phyloP scores from a whole-genome alignment of 1,140 invertebrate species.

The Scaptomyza pallida region DNA sequence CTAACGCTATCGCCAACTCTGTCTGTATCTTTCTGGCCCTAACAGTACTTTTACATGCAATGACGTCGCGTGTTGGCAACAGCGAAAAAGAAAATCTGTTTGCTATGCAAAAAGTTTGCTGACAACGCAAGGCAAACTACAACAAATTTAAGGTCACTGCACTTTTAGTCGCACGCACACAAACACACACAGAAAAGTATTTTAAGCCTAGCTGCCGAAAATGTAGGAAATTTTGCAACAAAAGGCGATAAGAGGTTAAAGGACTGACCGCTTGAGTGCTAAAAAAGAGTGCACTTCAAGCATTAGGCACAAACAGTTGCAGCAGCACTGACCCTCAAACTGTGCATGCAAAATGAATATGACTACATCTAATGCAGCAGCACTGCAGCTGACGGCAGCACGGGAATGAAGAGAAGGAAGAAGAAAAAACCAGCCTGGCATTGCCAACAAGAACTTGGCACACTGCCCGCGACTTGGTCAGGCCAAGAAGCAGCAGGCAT shows the following conservation, averaged over 20 bases:
- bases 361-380: slow-evolving; percentile 46
- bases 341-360: slow-evolving; percentile 29
- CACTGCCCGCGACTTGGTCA: slow-evolving; percentile 35
- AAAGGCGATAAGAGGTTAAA: slow-evolving; percentile 69
- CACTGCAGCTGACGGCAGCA: slow-evolving; percentile 38
- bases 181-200: not conserved
- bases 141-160: slow-evolving; percentile 74
- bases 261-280: slow-evolving; percentile 5
- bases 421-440: slow-evolving; percentile 14
- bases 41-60: slow-evolving; percentile 65
- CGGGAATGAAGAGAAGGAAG: slow-evolving; percentile 7
- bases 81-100: slow-evolving; percentile 47
- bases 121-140: slow-evolving; percentile 17
- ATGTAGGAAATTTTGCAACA: slow-evolving; percentile 41
- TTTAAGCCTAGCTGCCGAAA: slow-evolving; percentile 11
- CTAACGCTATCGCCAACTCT: not conserved
- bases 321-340: slow-evolving; percentile 38
- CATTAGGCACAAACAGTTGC: slow-evolving; percentile 12
- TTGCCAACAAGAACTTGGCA: slow-evolving; percentile 40
- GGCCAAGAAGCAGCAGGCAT: slow-evolving; percentile 23
- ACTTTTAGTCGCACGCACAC: slow-evolving; percentile 47
- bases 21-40: slow-evolving; percentile 29
- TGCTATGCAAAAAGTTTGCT: slow-evolving; percentile 78
- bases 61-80: slow-evolving; percentile 62
- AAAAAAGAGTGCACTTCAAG: slow-evolving; percentile 55